Evolutionary conservation across 2,888 invertebrate genomes (phyloP), one percentile per base, ranked within the genome.

Genomic region (Marasmarcha lunaedactyla): DNA sequence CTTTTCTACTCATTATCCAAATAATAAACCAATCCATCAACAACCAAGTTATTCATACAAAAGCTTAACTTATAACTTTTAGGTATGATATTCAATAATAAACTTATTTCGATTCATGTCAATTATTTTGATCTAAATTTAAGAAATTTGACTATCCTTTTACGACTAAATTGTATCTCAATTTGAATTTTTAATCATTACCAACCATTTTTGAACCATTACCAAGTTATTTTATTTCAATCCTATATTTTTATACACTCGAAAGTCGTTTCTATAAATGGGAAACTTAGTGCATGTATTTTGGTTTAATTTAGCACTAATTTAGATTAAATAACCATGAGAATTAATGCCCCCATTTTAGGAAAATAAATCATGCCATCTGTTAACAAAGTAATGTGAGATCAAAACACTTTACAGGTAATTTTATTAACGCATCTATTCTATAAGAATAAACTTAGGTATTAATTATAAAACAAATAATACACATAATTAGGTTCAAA

Each of bases 21-120:
- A 66, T 59, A 64, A 64, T 59, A 64, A 64, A 62, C 39, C 42
- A 61, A 60, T 52, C 30, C 54, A 64, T 66, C 63, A 71, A 71
- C 66, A 73, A 74, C 64, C 67, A 57, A 71, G 61, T 72, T 73
- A 70, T 68, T 69, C 63, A 69, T 62, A 68, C 62, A 66, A 63
- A 63, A 30, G 9, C 30, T 7, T 30, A 30, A 30, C 30, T 30
- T 10, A 7, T 20, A 3, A 20, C 7, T 55, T 53, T 55, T 56
- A 57, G 51, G 62, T 61, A 63, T 56, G 57, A 63, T 60, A 48
- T 59, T 65, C 52, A 65, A 63, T 35, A 67, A 70, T 62, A 71
- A 74, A 69, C 61, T 48, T 63, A 72, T 71, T 63, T 68, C 64
- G 60, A 63, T 68, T 58, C 54, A 58, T 63, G 59, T 60, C 20